Conservation (phyloP, 2,888 invertebrate species). For the Campoletis raptor region DNA sequence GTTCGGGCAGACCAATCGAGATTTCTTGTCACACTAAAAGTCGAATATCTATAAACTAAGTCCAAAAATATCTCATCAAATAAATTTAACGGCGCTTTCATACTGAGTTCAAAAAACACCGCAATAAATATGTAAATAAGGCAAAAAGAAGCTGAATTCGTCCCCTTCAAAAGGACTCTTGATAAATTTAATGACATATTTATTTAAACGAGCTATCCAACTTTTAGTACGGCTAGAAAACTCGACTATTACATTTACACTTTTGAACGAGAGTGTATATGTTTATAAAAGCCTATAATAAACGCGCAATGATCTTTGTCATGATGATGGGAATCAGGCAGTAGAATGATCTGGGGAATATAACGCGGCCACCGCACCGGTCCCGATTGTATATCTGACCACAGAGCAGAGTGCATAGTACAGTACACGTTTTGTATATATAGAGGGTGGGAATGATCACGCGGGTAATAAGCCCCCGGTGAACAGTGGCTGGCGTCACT, state of each 20-base stretch:
- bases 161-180: too few relatives aligned
- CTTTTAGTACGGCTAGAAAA: background rate
- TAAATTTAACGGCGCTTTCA: background rate
- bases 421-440: constrained; percentile 10
- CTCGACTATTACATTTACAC: background rate
- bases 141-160: too few relatives aligned
- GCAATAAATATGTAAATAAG: too few relatives aligned
- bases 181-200: too few relatives aligned
- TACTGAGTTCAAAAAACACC: too few relatives aligned
- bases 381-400: constrained; percentile 66
- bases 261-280: constrained; percentile 13
- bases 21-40: background rate
- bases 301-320: constrained; percentile 65
- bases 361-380: constrained; percentile 61
- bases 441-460: constrained; percentile 48
- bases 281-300: constrained; percentile 38
- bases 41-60: background rate
- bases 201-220: background rate
- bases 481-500: constrained; percentile 49
- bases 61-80: background rate
- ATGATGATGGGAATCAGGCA: constrained; percentile 62
- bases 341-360: constrained; percentile 54
- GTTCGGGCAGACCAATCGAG: background rate
- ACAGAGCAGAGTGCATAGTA: constrained; percentile 48
- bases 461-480: constrained; percentile 62